phyloP scores from a whole-genome alignment of 2,888 invertebrate species.

The Linnaemya vulpina region DNA sequence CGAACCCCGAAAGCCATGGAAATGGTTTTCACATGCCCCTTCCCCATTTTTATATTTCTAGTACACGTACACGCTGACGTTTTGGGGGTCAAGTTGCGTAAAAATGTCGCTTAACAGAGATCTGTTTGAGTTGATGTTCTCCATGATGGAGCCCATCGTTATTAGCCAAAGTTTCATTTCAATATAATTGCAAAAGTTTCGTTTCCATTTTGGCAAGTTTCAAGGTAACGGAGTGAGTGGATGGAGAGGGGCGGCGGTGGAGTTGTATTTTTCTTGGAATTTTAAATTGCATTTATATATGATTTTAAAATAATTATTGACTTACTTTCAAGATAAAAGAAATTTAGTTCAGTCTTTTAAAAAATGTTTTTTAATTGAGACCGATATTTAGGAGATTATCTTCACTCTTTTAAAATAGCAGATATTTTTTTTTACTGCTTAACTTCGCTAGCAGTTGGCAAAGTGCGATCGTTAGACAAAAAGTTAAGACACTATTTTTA shows the following conservation, averaged over 20 bases:
- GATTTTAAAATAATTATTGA: neutral
- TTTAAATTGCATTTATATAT: neutral
- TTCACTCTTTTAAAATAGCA: too few relatives aligned
- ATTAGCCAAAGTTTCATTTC: neutral
- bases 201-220: neutral
- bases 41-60: constrained; percentile 6
- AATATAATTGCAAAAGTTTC: neutral
- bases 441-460: too few relatives aligned
- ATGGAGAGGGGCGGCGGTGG: neutral
- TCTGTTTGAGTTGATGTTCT: constrained; percentile 36
- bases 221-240: neutral
- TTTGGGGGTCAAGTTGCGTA: constrained; percentile 39
- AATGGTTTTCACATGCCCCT: constrained; percentile 16
- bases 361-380: too few relatives aligned
- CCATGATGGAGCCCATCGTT: neutral
- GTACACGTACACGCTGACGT: constrained; percentile 18
- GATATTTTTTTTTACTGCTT: too few relatives aligned
- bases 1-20: constrained; percentile 34
- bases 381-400: too few relatives aligned
- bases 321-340: too few relatives aligned
- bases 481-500: too few relatives aligned
- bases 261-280: neutral
- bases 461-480: too few relatives aligned
- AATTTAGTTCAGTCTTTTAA: too few relatives aligned
- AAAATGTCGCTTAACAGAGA: constrained; percentile 24